Base-by-base conservation (phyloP, 1,140 invertebrate species). In the Heterodera carotae region DNA sequence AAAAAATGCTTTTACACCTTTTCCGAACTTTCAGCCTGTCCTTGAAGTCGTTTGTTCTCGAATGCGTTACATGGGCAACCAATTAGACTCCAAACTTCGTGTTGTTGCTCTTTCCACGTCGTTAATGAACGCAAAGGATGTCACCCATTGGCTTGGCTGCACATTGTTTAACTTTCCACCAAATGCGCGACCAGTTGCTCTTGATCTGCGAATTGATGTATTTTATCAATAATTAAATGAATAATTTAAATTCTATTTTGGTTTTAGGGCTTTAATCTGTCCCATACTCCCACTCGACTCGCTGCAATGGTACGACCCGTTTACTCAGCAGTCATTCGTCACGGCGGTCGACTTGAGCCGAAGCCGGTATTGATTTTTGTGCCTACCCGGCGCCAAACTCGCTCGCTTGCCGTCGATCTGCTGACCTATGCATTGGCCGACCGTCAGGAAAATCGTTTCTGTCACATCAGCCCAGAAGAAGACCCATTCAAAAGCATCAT, bases 91-190 rank as follows among this genome's bases (percentile, higher is more conserved):
- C 33, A 80, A 75, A 27, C 96, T 98, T 66, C 90, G 97, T 29
- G 97, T 99, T 64, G 92, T 99, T n/a, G 95, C 96, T 0, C 89
- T 99, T 2, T 95, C 94, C 34, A 93, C 94, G 0, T 96, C 97
- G 0, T 89, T 99, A 34, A 94, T 94, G 7, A 97, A 98, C 90
- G 94, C 96, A 0, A 92, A 93, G 80, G 97, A 99, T 89, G 92
- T 98, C 15, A 93, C 94, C 0, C 93, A 96, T 85, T 99, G 97
- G 97, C 89, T 99, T 2, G 97, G 96, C 25, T 97, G 94, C 84
- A 93, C 92, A 80, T 95, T 94, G 0, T 99, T 98, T 88, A 99
- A 99, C 90, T 99, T 99, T 88, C 95, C 98, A 88, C 97, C 97
- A 0, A 97, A 94, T 86, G 96, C 98, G 10, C 90, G 97, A 27